These are phyloP conservation scores for Parus major DNA, from an alignment of 2,113 vertebrate genomes.

Conservation along the genomic window DNA sequence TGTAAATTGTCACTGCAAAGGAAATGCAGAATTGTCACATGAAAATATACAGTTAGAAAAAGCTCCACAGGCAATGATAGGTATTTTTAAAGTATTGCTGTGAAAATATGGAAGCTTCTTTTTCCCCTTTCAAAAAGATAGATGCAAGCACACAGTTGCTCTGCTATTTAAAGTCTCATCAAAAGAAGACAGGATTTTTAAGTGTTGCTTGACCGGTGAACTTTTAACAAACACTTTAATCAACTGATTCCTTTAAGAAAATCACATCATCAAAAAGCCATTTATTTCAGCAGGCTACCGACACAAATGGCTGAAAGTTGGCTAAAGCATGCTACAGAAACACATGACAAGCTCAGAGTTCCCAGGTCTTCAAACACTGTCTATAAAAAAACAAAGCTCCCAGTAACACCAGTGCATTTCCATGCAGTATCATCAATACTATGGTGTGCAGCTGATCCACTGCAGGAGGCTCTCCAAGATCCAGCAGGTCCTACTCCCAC, in stretches of 20 bases:
- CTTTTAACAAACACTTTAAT: neutral
- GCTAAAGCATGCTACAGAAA: neutral
- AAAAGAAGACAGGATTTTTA: neutral
- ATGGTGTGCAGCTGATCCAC: neutral
- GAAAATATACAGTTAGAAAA: neutral
- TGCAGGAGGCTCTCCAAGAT: neutral
- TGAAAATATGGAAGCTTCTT: neutral
- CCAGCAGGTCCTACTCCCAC: neutral
- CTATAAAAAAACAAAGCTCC: neutral
- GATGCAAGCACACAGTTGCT: neutral
- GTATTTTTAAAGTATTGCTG: neutral
- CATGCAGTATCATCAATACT: fast-evolving
- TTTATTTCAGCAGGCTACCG: neutral
- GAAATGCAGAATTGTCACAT: neutral
- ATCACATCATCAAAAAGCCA: neutral
- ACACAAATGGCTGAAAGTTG: neutral
- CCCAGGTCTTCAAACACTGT: neutral
- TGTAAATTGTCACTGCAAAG: neutral
- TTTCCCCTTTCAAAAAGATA: neutral
- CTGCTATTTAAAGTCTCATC: neutral
- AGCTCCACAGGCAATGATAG: neutral
- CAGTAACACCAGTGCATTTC: neutral
- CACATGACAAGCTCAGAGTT: neutral
- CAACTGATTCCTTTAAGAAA: neutral
- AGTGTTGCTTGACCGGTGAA: neutral